These are phyloP conservation scores for Dunckerocampus dactyliophorus DNA, from an alignment of 2,113 vertebrate genomes.

Conservation along the genomic window DNA sequence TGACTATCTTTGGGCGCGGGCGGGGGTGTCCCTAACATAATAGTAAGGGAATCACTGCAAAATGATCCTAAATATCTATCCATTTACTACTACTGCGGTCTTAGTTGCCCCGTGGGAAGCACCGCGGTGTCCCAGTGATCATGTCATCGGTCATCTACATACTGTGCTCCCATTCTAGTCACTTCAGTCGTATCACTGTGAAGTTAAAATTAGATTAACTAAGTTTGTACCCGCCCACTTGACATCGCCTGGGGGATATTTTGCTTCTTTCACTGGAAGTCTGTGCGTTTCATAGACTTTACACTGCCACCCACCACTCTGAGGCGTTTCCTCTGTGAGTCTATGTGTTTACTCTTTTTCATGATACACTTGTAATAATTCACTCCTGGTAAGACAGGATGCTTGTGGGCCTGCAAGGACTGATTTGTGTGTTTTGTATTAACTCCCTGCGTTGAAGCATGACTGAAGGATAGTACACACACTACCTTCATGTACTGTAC, in stretches of 20 bases:
- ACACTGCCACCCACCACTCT: not conserved
- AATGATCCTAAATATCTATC: no score
- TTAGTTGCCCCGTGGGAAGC: not conserved
- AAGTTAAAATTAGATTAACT: not conserved
- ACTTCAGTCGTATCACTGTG: not conserved
- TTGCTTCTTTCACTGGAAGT: not conserved
- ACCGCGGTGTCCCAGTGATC: not conserved
- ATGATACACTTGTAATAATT: no score
- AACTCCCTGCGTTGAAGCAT: constrained; percentile 25
- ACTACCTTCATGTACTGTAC: constrained; percentile 23
- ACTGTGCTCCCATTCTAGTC: not conserved
- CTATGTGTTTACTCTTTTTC: no score
- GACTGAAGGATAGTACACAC: constrained; percentile 9
- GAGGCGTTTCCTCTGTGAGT: not conserved
- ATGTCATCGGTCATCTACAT: not conserved
- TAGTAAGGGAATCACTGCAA: no score
- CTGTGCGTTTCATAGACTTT: not conserved
- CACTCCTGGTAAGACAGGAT: no score
- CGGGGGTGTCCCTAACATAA: no score
- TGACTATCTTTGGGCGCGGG: no score
- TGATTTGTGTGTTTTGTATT: constrained; percentile 14
- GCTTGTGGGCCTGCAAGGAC: no score
- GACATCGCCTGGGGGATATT: not conserved
- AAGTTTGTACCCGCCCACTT: not conserved
- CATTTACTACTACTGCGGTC: no score